Evolutionary conservation across 1,140 invertebrate species (phyloP).

Genomic region (Ganaspis sp.): DNA sequence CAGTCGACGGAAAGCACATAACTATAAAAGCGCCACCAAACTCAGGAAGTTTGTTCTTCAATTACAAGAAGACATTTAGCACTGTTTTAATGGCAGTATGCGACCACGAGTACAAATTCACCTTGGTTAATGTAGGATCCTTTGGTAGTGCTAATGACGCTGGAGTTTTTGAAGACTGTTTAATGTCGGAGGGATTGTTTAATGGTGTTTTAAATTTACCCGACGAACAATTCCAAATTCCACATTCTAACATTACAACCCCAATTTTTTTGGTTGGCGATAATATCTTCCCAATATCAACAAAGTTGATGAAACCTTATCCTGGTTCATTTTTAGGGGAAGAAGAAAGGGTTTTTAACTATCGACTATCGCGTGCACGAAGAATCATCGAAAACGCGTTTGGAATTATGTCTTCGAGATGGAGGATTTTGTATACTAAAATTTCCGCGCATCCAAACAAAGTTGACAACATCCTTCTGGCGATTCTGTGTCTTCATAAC

Average conservation of each 20-base stretch:
- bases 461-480: no score
- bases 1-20: conserved; percentile 44
- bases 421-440: background rate
- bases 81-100: conserved; percentile 53
- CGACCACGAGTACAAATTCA: conserved; percentile 58
- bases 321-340: conserved; percentile 38
- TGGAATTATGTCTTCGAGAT: background rate
- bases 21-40: conserved; percentile 46
- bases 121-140: conserved; percentile 64
- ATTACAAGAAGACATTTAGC: conserved; percentile 55
- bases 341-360: conserved; percentile 26
- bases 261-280: conserved; percentile 69
- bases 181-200: conserved; percentile 14
- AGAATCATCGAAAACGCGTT: conserved; percentile 29
- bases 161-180: conserved; percentile 45
- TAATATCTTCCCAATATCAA: conserved; percentile 71
- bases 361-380: conserved; percentile 16
- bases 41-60: conserved; percentile 51
- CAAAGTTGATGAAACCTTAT: conserved; percentile 71
- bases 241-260: background rate
- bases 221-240: background rate
- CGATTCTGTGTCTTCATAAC: no score
- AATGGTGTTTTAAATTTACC: background rate
- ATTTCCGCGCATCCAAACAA: no score
- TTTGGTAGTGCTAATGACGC: conserved; percentile 61